Percentiles rank a stretch among this genome's conserved stretches.
phyloP scores from a whole-genome alignment of 2,113 vertebrate genomes.

The Gnathonemus echidnorhynchus region DNA sequence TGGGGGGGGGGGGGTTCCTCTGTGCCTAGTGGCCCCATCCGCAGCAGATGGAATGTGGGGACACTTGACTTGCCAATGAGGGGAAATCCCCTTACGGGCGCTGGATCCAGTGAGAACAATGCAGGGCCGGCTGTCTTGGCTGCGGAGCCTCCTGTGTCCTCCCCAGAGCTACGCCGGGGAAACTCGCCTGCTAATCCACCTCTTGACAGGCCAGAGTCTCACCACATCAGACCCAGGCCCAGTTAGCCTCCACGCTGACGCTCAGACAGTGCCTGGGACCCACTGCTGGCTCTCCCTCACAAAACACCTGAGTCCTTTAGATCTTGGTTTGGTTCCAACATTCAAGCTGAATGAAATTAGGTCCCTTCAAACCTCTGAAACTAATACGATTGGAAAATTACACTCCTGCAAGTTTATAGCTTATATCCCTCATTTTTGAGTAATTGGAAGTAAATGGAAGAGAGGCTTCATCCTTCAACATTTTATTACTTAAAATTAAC shows the following conservation, averaged over 20 bases:
- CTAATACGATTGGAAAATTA: neutral
- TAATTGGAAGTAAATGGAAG: neutral
- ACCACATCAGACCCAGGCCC: neutral
- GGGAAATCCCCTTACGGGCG: neutral
- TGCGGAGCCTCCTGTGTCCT: neutral
- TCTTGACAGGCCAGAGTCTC: slow-evolving; percentile 16
- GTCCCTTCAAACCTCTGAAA: neutral
- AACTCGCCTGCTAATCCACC: slow-evolving; percentile 22
- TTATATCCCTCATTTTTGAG: neutral
- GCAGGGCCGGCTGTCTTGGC: neutral
- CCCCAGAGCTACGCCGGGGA: neutral
- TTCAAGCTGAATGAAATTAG: neutral
- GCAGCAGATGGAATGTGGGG: neutral
- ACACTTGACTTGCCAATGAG: slow-evolving; percentile 9
- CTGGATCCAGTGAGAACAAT: neutral
- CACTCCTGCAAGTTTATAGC: neutral
- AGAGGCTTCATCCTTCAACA: neutral
- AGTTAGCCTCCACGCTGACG: neutral
- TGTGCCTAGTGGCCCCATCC: neutral
- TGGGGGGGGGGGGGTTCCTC: neutral
- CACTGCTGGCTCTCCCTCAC: neutral
- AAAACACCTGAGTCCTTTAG: neutral
- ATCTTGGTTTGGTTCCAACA: neutral
- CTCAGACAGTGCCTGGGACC: neutral
- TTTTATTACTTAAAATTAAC: slow-evolving; percentile 6